Conservation (phyloP, 2,888 invertebrate genomes). For the Agonum fuliginosum region DNA sequence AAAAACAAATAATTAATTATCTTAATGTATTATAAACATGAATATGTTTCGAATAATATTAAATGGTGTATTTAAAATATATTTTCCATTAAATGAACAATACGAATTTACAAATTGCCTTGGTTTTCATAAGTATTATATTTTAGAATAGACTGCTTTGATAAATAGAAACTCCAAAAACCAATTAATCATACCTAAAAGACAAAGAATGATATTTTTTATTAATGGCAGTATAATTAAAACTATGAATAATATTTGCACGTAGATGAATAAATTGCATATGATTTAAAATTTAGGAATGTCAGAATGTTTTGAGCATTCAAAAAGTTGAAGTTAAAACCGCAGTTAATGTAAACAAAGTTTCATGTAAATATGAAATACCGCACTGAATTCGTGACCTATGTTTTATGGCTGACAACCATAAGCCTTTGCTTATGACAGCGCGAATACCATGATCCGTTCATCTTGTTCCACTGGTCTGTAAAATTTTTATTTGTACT, state of each 20-base stretch:
- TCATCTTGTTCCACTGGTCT: conserved; percentile 25
- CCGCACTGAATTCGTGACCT: conserved; percentile 18
- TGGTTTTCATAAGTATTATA: no score
- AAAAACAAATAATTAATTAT: no score
- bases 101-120: no score
- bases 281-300: conserved; percentile 18
- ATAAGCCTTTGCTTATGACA: conserved; percentile 45
- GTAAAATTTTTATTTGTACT: conserved; percentile 55
- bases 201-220: neutral
- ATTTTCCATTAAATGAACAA: no score
- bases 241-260: conserved; percentile 34
- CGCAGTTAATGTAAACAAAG: conserved; percentile 31
- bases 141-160: no score
- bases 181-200: conserved; percentile 12
- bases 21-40: no score
- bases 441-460: conserved; percentile 27
- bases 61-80: no score
- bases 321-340: conserved; percentile 6
- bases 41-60: no score
- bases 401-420: conserved; percentile 36
- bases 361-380: conserved; percentile 32
- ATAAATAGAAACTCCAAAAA: neutral
- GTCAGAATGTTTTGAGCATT: neutral
- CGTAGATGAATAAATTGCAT: conserved; percentile 16
- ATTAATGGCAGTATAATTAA: conserved; percentile 18